Percentiles rank a stretch among this genome's conserved stretches.
phyloP scores from a whole-genome alignment of 2,113 vertebrate genomes.

The Corvus hawaiiensis region DNA sequence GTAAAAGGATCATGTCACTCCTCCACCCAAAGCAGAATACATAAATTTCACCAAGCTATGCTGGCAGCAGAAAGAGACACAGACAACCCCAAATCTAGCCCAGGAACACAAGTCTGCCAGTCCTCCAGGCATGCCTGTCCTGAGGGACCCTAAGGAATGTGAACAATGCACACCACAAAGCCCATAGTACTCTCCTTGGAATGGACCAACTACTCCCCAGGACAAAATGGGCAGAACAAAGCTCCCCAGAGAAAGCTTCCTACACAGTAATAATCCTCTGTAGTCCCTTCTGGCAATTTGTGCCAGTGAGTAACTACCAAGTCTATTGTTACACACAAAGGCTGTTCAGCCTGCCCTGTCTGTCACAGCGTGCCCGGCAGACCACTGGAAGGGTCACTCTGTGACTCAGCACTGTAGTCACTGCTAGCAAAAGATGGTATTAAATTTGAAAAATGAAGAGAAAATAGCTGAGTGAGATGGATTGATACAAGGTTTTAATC shows the following conservation, averaged over 20 bases:
- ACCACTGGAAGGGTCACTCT: background rate
- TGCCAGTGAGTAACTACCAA: background rate
- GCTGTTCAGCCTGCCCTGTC: background rate
- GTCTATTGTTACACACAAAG: rapidly evolving
- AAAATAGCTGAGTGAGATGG: background rate
- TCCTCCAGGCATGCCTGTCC: background rate
- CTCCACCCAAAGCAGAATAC: background rate
- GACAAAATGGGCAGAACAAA: background rate
- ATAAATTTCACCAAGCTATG: background rate
- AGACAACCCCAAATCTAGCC: background rate
- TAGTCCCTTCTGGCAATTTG: background rate
- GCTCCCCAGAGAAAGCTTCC: background rate
- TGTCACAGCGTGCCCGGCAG: background rate
- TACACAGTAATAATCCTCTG: background rate
- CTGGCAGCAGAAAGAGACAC: background rate
- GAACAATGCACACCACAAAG: rapidly evolving
- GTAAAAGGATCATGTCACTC: background rate
- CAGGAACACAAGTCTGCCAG: background rate
- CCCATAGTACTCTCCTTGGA: background rate
- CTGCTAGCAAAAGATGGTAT: background rate
- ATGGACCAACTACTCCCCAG: background rate
- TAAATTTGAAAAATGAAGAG: background rate
- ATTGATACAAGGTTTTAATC: background rate
- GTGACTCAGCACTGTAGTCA: background rate
- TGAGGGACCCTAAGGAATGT: rapidly evolving